phyloP scores from a whole-genome alignment of 37 sponge, comb jelly and placozoan species.

The Beroe forskalii region DNA sequence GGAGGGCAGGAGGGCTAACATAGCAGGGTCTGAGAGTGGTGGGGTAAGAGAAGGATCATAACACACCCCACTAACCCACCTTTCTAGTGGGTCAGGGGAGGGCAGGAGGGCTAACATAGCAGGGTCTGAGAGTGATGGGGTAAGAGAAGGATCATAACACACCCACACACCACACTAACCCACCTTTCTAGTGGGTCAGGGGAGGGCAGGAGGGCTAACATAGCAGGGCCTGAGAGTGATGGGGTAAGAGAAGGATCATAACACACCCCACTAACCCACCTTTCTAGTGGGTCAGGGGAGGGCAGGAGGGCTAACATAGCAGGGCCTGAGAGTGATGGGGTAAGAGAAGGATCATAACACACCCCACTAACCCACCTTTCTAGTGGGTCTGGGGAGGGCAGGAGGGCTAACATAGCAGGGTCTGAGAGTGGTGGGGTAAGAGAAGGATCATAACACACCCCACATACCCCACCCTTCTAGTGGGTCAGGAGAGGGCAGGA shows the following conservation, averaged over 20 bases:
- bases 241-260: not conserved
- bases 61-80: not conserved
- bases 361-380: not conserved
- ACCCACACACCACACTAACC: not conserved
- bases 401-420: not conserved
- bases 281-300: not conserved
- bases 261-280: not conserved
- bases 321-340: not conserved
- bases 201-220: not conserved
- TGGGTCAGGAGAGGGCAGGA: not conserved
- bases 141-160: not conserved
- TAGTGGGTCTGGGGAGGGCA: not conserved
- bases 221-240: too few species aligned
- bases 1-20: not conserved
- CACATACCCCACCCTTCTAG: not conserved
- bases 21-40: too few species aligned
- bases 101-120: not conserved
- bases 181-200: not conserved
- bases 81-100: not conserved
- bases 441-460: not conserved
- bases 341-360: not conserved
- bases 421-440: too few species aligned
- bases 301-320: not conserved
- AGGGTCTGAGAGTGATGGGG: not conserved
- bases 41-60: not conserved